Evolutionary conservation across 1,140 invertebrate species (phyloP).

Genomic region (Galleria mellonella): DNA sequence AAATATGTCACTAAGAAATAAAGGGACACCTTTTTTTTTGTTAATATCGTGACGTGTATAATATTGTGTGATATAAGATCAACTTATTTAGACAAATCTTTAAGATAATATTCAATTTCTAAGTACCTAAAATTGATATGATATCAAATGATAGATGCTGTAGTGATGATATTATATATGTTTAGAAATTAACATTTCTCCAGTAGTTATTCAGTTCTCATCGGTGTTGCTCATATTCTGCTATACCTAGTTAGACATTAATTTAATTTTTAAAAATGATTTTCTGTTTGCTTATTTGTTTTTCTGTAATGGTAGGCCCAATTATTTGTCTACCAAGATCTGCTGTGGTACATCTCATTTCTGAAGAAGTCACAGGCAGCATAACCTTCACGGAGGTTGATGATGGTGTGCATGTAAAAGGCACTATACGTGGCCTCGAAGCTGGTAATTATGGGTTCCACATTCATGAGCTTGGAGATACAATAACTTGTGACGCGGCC

Average conservation of each 20-base stretch:
- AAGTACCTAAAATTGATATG: no score
- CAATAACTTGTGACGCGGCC: constrained; percentile 78
- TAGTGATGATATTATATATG: no score
- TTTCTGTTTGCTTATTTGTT: not conserved
- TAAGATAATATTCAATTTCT: not conserved
- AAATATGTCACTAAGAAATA: no score
- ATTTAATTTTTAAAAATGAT: not conserved
- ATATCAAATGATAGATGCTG: no score
- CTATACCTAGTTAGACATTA: not conserved
- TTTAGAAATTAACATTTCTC: no score
- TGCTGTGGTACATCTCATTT: constrained; percentile 29
- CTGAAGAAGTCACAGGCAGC: constrained; percentile 42
- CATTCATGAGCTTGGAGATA: constrained; percentile 87
- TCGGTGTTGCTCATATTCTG: not conserved
- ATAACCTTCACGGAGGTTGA: constrained; percentile 72
- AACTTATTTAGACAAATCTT: not conserved
- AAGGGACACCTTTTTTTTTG: no score
- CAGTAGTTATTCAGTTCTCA: no score
- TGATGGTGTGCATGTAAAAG: constrained; percentile 75
- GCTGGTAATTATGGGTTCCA: constrained; percentile 85
- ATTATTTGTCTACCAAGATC: not conserved
- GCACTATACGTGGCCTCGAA: constrained; percentile 79
- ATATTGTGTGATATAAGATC: not conserved
- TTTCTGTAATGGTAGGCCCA: not conserved
- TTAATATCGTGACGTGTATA: no score